These are phyloP conservation scores for Delichon dasypus DNA, from an alignment of 2,797 vertebrate genomes.

Conservation along the genomic window DNA sequence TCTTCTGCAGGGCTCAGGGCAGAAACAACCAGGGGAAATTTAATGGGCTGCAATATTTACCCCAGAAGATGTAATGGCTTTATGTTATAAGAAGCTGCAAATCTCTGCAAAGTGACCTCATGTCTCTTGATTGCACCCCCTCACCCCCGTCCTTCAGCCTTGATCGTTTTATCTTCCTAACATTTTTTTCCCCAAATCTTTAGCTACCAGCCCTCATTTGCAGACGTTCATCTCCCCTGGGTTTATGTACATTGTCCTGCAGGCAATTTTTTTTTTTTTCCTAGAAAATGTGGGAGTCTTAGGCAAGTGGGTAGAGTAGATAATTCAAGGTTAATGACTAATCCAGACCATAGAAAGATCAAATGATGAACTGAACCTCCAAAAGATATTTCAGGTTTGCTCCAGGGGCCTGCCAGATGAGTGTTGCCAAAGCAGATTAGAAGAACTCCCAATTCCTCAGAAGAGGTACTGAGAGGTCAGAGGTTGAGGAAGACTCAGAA, in stretches of 20 bases:
- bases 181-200: neutral
- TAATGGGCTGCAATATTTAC: neutral
- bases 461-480: conserved; percentile 53
- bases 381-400: conserved; percentile 44
- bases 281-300: conserved; percentile 27
- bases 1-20: neutral
- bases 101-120: neutral
- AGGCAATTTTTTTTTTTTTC: neutral
- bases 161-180: neutral
- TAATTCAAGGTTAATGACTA: conserved; percentile 57
- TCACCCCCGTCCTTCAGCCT: neutral
- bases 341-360: conserved; percentile 45
- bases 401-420: conserved; percentile 34
- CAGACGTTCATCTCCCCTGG: neutral
- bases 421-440: conserved; percentile 61
- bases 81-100: neutral
- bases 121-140: neutral
- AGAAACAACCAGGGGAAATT: neutral
- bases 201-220: neutral
- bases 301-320: conserved; percentile 8
- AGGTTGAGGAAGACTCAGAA: conserved; percentile 53
- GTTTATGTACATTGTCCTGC: neutral
- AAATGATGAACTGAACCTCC: conserved; percentile 45
- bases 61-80: neutral
- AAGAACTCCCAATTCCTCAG: conserved; percentile 37